These are phyloP conservation scores for Phymatocera aterrima DNA, from an alignment of 2,888 invertebrate species.

Conservation along the genomic window DNA sequence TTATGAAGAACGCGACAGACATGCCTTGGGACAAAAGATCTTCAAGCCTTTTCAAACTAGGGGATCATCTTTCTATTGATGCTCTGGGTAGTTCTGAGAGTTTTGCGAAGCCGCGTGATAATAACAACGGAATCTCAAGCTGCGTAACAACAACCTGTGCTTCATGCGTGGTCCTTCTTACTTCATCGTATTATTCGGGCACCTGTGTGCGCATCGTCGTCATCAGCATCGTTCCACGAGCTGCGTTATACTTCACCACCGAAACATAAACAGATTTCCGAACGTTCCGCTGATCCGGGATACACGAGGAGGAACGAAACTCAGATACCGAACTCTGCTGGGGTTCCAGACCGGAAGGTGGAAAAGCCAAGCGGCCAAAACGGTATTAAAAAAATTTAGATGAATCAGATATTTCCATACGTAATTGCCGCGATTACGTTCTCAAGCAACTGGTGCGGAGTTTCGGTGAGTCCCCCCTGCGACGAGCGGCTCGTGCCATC, in stretches of 20 bases:
- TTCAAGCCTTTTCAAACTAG: conserved; percentile 41
- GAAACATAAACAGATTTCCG: not conserved
- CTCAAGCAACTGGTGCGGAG: conserved; percentile 67
- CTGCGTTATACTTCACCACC: too few relatives aligned
- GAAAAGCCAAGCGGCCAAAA: not conserved
- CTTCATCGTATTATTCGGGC: not conserved
- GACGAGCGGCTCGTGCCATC: conserved; percentile 39
- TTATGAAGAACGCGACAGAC: conserved; percentile 64
- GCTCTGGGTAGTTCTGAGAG: conserved; percentile 46
- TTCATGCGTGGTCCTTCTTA: not conserved
- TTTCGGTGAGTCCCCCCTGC: conserved; percentile 14
- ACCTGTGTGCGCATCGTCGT: not conserved
- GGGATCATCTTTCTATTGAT: conserved; percentile 72
- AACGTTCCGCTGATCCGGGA: not conserved
- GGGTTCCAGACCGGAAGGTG: not conserved
- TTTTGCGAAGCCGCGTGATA: conserved; percentile 41
- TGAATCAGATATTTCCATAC: conserved; percentile 73
- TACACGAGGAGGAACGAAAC: not conserved
- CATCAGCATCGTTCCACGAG: not conserved
- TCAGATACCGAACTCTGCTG: not conserved
- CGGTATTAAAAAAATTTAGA: conserved; percentile 57
- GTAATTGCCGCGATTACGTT: conserved; percentile 71
- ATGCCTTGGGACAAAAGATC: conserved; percentile 65
- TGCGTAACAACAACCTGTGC: conserved; percentile 8
- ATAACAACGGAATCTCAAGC: conserved; percentile 28